These are phyloP conservation scores for Calephelis virginiensis DNA, from an alignment of 1,140 invertebrate species.

Conservation along the genomic window DNA sequence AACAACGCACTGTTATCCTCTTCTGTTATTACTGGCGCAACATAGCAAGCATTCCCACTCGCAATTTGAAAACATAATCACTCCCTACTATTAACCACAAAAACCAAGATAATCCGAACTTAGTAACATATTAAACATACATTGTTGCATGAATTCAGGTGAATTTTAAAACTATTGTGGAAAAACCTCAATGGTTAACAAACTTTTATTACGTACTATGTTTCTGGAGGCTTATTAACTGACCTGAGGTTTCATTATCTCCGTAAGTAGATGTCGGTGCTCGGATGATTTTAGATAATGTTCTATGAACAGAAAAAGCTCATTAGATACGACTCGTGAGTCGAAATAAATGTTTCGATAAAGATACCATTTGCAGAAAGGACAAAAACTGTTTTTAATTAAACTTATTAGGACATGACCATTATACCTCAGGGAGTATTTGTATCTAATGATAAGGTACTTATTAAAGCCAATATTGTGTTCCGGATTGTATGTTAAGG, in stretches of 20 bases:
- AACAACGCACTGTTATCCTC: slow-evolving; percentile 5
- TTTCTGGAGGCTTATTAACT: not conserved
- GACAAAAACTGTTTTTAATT: not conserved
- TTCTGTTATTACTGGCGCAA: slow-evolving; percentile 5
- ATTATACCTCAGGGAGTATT: too few species aligned
- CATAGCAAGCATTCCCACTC: not conserved
- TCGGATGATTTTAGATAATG: slow-evolving; percentile 3
- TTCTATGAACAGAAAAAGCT: slow-evolving; percentile 9
- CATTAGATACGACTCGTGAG: not conserved
- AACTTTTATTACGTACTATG: not conserved
- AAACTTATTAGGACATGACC: too few species aligned
- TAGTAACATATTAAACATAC: not conserved
- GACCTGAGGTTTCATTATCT: slow-evolving; percentile 7
- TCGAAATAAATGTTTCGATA: slow-evolving; percentile 11
- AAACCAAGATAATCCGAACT: not conserved
- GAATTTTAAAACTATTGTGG: not conserved
- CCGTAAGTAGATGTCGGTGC: slow-evolving; percentile 3
- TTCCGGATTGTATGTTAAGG: too few species aligned
- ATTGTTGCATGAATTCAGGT: not conserved
- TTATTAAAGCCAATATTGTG: too few species aligned
- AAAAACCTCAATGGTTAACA: not conserved
- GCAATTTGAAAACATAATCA: slow-evolving; percentile 4
- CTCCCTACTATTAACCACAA: not conserved
- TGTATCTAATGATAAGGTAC: too few species aligned
- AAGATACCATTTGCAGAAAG: not conserved